phyloP scores from a whole-genome alignment of 1,140 invertebrate species.

The Drusus annulatus region DNA sequence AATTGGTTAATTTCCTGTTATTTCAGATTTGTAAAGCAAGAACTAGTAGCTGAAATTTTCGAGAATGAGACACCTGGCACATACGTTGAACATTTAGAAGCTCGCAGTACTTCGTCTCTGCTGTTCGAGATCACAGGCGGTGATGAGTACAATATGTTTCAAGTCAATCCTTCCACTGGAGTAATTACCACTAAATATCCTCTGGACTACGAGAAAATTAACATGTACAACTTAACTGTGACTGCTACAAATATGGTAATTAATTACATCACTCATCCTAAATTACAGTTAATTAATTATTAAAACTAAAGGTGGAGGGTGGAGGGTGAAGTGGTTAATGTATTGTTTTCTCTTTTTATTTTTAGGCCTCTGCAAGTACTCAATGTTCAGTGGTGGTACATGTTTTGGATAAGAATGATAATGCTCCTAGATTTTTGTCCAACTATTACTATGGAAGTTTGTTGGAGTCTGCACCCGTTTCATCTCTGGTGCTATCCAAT shows the following conservation, averaged over 20 bases:
- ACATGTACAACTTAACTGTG: constrained; percentile 87
- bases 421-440: constrained; percentile 84
- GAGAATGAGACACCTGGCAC: constrained; percentile 88
- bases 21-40: constrained; percentile 74
- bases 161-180: constrained; percentile 89
- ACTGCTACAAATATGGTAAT: constrained; percentile 88
- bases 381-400: constrained; percentile 81
- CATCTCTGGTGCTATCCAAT: constrained; percentile 80
- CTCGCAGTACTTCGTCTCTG: constrained; percentile 83
- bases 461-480: constrained; percentile 80
- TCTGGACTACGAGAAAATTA: constrained; percentile 84
- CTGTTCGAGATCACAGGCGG: constrained; percentile 88
- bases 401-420: constrained; percentile 88
- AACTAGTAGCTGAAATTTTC: constrained; percentile 84
- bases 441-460: constrained; percentile 79
- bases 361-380: constrained; percentile 78
- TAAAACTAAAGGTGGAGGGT: no score
- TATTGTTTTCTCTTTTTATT: constrained; percentile 47
- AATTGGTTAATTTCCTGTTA: no score
- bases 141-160: constrained; percentile 82
- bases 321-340: no score
- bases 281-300: no score
- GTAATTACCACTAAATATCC: constrained; percentile 81
- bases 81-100: constrained; percentile 84
- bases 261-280: no score